Conservation (phyloP, 2,888 invertebrate species). For the Suillia variegata region DNA sequence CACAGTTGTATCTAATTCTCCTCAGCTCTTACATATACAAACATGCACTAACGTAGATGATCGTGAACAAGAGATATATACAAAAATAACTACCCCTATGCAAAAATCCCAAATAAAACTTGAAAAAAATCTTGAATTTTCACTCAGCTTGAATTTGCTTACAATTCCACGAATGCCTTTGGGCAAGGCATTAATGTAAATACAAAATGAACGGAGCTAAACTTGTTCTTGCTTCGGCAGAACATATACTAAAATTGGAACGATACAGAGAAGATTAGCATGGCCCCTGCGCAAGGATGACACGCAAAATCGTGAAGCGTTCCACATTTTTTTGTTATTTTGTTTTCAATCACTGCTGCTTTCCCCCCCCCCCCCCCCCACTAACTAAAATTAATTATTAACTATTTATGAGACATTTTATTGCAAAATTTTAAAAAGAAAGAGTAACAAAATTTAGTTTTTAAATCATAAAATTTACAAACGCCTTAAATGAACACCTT, state of each 20-base stretch:
- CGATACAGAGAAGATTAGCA: slow-evolving; percentile 93
- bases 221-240: slow-evolving; percentile 75
- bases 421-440: slow-evolving; percentile 4
- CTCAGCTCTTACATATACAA: too few species aligned
- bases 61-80: too few species aligned
- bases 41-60: too few species aligned
- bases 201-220: rapidly evolving
- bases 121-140: not conserved
- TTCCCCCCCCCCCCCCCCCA: too few species aligned
- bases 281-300: slow-evolving; percentile 92
- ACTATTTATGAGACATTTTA: slow-evolving; percentile 19
- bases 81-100: too few species aligned
- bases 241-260: slow-evolving; percentile 88
- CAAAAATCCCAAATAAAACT: too few species aligned
- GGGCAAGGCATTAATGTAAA: not conserved
- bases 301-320: slow-evolving; percentile 93
- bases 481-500: not conserved
- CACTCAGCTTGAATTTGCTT: slow-evolving; percentile 11
- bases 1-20: too few species aligned
- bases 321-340: slow-evolving; percentile 58
- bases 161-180: slow-evolving; percentile 41
- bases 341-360: not conserved
- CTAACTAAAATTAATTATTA: not conserved
- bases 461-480: not conserved
- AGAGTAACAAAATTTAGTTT: slow-evolving; percentile 5